Evolutionary conservation across 2,113 vertebrate genomes (phyloP).

Genomic region (Myiagra hebetior): DNA sequence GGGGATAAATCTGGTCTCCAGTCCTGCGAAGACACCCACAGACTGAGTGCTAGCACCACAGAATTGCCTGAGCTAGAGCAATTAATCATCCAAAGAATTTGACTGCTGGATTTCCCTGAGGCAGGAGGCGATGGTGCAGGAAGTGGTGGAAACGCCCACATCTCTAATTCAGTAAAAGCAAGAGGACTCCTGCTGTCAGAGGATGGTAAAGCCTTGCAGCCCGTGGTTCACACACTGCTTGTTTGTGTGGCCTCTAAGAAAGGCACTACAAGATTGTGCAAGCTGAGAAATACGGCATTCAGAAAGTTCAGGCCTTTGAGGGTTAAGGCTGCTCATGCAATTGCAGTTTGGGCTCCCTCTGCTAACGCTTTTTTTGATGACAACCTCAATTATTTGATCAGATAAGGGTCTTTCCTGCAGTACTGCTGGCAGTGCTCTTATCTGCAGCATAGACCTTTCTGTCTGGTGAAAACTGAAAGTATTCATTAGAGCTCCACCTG

Average conservation of each 20-base stretch:
- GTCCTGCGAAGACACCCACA: not conserved
- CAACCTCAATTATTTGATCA: not conserved
- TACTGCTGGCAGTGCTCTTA: not conserved
- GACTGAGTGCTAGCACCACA: not conserved
- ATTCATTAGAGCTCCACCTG: not conserved
- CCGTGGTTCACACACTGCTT: accelerated
- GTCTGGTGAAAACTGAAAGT: not conserved
- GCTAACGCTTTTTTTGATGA: not conserved
- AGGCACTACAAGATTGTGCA: accelerated
- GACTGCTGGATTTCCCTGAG: not conserved
- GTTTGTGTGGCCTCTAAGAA: accelerated
- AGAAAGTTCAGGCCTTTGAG: not conserved
- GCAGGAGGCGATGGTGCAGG: accelerated
- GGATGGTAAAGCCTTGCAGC: not conserved
- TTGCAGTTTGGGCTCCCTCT: not conserved
- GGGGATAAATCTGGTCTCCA: not conserved
- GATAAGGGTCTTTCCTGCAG: not conserved
- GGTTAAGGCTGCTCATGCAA: not conserved
- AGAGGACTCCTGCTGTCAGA: not conserved
- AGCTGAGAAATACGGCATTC: accelerated
- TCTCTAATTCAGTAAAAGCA: not conserved
- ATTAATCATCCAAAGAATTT: not conserved
- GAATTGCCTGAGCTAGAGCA: not conserved
- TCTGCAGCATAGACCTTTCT: not conserved
- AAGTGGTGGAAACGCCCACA: not conserved